Base-by-base conservation (phyloP, 2,888 invertebrate species). In the Ennomos erosarius region DNA sequence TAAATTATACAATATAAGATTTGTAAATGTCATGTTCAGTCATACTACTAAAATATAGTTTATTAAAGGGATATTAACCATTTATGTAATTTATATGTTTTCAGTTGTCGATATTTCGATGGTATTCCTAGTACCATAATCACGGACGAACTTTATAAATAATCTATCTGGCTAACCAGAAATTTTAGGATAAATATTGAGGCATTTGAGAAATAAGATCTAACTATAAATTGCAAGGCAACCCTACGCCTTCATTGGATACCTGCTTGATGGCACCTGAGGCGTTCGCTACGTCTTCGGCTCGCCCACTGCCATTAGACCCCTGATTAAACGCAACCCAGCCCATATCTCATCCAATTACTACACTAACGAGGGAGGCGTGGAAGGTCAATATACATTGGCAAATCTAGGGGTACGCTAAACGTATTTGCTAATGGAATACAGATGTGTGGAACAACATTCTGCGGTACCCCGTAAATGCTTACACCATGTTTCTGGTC, bases 341-440 rank as follows among this genome's bases (percentile, higher is more conserved):
- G 69, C 79, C 79, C 75, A 78, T 71, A 79, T 75, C 71, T 71
- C 73, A 74, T 71, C 77, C 76, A 78, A 79, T 82, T 77, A 78
- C 65, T 70, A 65, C 70, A 68, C 70, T 67, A 68, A 65, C 59
- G 52, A 64, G 71, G 61, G 68, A 65, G 72, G 62, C 49, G 64
- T 43, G 63, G 72, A 13, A 69, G 83, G 52, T 79, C 87, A 74
- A 50, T 33, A 13, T 70, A 73, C 13, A 69, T 66, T 85, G 84
- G 88, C 61, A 67, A 71, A 74, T 77, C 71, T 71, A 74, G 68
- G 77, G 79, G 79, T 72, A 80, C 76, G 80, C 78, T 85, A 84
- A 88, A 85, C 83, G 78, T 87, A 84, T 88, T 90, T 88, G 85
- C 87, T 89, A 89, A 90, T 90, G 87, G 88, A 88, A 90, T 88